phyloP scores from a whole-genome alignment of 2,797 vertebrate genomes.

The Enteromius unitaeniatus region DNA sequence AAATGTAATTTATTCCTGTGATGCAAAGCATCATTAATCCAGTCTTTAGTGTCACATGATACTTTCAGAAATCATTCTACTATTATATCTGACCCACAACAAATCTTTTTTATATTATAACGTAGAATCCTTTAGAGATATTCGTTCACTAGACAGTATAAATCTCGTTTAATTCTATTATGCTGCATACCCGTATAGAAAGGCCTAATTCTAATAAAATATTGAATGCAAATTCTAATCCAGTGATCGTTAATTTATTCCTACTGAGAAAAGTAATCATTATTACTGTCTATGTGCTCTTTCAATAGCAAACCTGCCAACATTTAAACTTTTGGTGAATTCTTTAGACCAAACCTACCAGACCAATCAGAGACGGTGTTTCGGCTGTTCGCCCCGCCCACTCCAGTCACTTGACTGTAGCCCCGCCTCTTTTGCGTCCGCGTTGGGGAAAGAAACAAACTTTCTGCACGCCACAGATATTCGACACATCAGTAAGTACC shows the following conservation, averaged over 20 bases:
- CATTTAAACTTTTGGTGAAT: background rate
- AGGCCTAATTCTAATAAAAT: background rate
- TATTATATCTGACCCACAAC: background rate
- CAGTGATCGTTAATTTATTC: background rate
- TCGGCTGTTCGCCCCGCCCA: background rate
- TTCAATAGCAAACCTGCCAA: background rate
- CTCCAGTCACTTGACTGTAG: background rate
- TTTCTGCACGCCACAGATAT: too few species aligned
- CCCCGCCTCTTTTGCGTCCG: background rate
- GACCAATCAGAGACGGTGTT: constrained; percentile 11
- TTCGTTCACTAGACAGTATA: background rate
- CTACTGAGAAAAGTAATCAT: background rate
- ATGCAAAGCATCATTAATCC: too few species aligned
- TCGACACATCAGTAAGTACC: constrained; percentile 13
- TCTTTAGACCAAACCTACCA: background rate
- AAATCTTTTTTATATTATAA: background rate
- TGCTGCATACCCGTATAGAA: background rate
- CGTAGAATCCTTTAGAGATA: background rate
- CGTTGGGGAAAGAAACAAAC: background rate
- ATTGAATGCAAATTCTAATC: background rate
- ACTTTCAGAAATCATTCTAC: too few species aligned
- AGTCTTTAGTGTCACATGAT: too few species aligned
- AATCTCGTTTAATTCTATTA: background rate
- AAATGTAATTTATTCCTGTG: too few species aligned
- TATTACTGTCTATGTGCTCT: background rate